Conservation (phyloP, 2,113 vertebrate genomes). For the Cyphomyrus plagiostoma region DNA sequence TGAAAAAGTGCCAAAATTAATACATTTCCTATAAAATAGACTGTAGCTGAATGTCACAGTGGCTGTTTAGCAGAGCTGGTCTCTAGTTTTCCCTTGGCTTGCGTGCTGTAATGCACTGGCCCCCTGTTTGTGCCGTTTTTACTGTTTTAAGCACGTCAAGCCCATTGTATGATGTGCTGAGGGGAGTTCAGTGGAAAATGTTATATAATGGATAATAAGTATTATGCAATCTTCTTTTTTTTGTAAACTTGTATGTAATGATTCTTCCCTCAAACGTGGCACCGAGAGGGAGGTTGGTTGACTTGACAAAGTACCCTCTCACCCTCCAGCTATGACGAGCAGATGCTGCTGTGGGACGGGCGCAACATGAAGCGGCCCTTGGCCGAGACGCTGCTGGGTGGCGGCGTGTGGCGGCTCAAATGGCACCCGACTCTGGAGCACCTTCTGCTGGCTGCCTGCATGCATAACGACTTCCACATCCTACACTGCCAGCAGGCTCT, state of each 20-base stretch:
- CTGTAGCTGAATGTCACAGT: neutral
- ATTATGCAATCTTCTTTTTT: neutral
- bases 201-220: neutral
- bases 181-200: neutral
- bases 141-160: neutral
- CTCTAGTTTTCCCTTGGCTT: neutral
- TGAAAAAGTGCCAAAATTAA: neutral
- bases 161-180: neutral
- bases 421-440: conserved; percentile 76
- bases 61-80: neutral
- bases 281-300: neutral
- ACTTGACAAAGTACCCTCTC: neutral
- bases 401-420: conserved; percentile 88
- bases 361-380: conserved; percentile 75
- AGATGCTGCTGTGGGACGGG: conserved; percentile 82
- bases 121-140: neutral
- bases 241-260: neutral
- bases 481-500: conserved; percentile 68
- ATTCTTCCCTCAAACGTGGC: neutral
- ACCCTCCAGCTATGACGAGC: conserved; percentile 79
- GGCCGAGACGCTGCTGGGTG: conserved; percentile 65
- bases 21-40: neutral
- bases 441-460: conserved; percentile 84
- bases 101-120: neutral
- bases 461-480: conserved; percentile 83